Conservation (phyloP, 2,888 invertebrate genomes). For the Anodontia alba region DNA sequence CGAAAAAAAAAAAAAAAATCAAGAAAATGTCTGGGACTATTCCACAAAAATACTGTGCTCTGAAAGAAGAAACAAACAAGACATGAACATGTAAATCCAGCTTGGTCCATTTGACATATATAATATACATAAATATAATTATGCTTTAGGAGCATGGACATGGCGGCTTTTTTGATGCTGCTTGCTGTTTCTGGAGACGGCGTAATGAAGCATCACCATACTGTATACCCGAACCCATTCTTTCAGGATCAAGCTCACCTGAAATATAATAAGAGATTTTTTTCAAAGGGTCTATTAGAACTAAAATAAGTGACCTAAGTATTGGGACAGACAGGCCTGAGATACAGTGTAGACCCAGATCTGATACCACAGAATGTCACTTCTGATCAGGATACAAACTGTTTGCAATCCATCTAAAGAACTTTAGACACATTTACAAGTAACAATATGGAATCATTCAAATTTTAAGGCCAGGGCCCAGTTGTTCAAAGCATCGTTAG, state of each 20-base stretch:
- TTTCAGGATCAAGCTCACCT: slow-evolving; percentile 93
- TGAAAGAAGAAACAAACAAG: too few relatives aligned
- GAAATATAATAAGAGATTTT: slow-evolving; percentile 32
- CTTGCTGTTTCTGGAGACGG: slow-evolving; percentile 77
- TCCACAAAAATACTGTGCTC: too few relatives aligned
- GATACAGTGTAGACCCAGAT: not conserved
- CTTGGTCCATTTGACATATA: too few relatives aligned
- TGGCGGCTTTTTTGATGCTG: slow-evolving; percentile 32
- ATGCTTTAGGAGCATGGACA: slow-evolving; percentile 6
- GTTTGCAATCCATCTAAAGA: not conserved
- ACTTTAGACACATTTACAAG: too few relatives aligned
- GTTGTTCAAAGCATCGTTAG: too few relatives aligned
- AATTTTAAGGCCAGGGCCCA: too few relatives aligned
- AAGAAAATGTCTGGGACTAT: too few relatives aligned
- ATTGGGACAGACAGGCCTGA: too few relatives aligned
- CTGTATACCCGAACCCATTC: slow-evolving; percentile 91
- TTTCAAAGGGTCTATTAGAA: not conserved
- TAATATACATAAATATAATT: not conserved
- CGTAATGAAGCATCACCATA: slow-evolving; percentile 88
- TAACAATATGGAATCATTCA: too few relatives aligned
- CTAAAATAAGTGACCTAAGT: too few relatives aligned
- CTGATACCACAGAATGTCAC: not conserved
- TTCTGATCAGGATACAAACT: not conserved
- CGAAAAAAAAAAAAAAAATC: too few relatives aligned
- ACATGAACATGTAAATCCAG: too few relatives aligned